These are phyloP conservation scores for Dendronephthya gigantea DNA, from an alignment of 64 coral and sea anemone genomes.

Conservation along the genomic window DNA sequence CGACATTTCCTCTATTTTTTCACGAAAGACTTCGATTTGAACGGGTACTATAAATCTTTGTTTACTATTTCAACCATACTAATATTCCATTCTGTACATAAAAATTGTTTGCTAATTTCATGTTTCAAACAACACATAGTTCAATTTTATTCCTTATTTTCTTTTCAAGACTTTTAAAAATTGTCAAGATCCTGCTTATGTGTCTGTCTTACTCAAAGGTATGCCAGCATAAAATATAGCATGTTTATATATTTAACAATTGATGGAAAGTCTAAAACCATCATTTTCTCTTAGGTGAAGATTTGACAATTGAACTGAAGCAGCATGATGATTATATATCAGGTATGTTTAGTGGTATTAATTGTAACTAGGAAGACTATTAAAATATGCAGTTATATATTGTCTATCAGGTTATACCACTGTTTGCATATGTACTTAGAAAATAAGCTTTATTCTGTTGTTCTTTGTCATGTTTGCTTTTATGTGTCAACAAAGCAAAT, in stretches of 20 bases:
- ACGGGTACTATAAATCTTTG: slow-evolving; percentile 55
- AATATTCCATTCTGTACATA: no score
- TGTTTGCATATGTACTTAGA: not conserved
- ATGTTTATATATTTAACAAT: slow-evolving; percentile 17
- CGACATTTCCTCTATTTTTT: slow-evolving; percentile 92
- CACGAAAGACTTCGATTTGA: slow-evolving; percentile 94
- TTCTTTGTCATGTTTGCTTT: not conserved
- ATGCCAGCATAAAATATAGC: not conserved
- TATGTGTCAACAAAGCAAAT: not conserved
- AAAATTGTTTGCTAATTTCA: not conserved
- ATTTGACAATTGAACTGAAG: slow-evolving; percentile 65
- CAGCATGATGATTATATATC: slow-evolving; percentile 98
- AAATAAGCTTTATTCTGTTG: not conserved
- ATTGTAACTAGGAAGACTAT: not conserved
- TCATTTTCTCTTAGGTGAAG: slow-evolving; percentile 83
- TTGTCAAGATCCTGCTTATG: slow-evolving; percentile 97
- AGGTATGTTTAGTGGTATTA: slow-evolving; percentile 33
- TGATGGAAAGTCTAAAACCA: no score
- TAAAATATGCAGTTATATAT: no score
- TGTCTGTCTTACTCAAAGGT: slow-evolving; percentile 93
- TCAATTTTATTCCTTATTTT: slow-evolving; percentile 12
- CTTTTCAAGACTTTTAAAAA: slow-evolving; percentile 75
- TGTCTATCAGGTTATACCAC: no score
- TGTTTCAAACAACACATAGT: slow-evolving; percentile 10
- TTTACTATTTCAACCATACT: slow-evolving; percentile 12